Evolutionary conservation across 2,797 vertebrate genomes (phyloP), one percentile per base, ranked within the genome.

Genomic region (Sebastes vulpes): DNA sequence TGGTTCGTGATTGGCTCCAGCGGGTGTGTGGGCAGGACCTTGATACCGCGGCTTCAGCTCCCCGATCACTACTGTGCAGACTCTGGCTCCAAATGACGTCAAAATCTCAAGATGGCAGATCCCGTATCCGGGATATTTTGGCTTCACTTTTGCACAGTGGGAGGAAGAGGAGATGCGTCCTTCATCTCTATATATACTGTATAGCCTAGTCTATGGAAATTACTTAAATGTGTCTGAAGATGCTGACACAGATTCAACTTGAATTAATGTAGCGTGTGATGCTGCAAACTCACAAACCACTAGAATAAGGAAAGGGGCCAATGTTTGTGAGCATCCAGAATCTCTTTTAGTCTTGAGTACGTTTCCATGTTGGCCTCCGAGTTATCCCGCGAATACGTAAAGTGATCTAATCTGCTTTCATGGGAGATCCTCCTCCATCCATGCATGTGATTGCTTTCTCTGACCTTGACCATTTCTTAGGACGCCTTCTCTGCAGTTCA

Each of bases 401-500:
- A 87, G 81, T 91, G 91, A 95, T 94, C 88, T 68, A 91, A 93
- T 94, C 92, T 92, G 84, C 89, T 91, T 90, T 94, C 91, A 88
- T 83, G 81, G 84, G 90, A 90, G 86, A 92, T 84, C 77, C 65
- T 90, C 79, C 84, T 91, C 79, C 87, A 94, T 76, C 77, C 92
- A 95, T 94, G 93, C 93, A 95, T 95, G 92, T 92, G 89, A 94
- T 95, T 95, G 92, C 88, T 94, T 95, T 93, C 90, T 86, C 76
- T 91, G 93, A 96, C 95, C 95, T 95, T 96, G 94, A 89, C 79
- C 86, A 69, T 89, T 91, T 94, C 92, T 92, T 91, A 75, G 79
- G 88, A 92, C 58, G 56, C 75, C 82, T 75, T 81, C 77, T 85
- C 65, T 87, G 83, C 81, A 79, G 86, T 88, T 91, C 77, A 91